These are phyloP conservation scores for Acanthosoma haemorrhoidale DNA, from an alignment of 2,888 invertebrate species.

Conservation along the genomic window DNA sequence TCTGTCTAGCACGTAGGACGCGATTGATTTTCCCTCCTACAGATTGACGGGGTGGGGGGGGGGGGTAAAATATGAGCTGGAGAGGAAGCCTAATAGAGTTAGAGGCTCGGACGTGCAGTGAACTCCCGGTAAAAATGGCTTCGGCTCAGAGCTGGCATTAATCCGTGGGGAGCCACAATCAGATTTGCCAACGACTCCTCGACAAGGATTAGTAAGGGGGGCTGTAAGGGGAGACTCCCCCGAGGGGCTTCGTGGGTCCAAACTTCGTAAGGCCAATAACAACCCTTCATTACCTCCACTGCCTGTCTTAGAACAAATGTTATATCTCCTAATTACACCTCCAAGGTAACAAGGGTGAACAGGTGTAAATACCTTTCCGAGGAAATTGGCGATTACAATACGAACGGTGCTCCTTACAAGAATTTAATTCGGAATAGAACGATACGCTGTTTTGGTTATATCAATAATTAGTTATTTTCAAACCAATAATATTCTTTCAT, in stretches of 20 bases:
- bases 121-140: background rate
- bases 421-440: no score
- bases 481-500: no score
- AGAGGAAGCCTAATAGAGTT: background rate
- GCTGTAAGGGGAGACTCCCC: background rate
- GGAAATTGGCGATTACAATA: no score
- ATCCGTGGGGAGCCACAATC: constrained; percentile 22
- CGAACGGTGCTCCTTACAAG: no score
- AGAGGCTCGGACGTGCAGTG: background rate
- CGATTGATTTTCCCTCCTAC: no score
- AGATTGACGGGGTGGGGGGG: no score
- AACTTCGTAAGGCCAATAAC: background rate
- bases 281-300: background rate
- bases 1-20: no score
- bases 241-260: background rate
- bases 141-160: background rate
- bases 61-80: background rate
- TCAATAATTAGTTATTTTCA: no score
- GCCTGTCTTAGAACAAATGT: background rate
- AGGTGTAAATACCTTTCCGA: no score
- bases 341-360: background rate
- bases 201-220: constrained; percentile 18
- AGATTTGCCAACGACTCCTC: background rate
- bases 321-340: background rate
- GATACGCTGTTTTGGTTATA: no score